Percentiles rank a stretch among this genome's conserved stretches.
Evolutionary conservation across 2,113 vertebrate species (phyloP).

Genomic region (Macquaria australasica): DNA sequence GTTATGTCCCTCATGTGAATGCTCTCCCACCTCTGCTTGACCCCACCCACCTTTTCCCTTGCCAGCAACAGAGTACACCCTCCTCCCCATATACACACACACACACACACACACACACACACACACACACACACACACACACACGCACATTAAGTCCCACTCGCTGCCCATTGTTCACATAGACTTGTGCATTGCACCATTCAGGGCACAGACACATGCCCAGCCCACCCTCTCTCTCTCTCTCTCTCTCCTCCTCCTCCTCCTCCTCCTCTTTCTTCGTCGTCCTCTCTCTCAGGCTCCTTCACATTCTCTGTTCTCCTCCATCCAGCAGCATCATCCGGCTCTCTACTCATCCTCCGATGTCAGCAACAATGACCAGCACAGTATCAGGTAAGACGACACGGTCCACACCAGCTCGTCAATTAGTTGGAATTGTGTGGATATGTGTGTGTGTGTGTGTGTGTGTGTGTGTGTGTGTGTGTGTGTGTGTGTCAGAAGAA

Average conservation of each 20-base stretch:
- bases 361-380: slow-evolving; percentile 67
- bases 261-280: not conserved
- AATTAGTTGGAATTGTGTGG: not conserved
- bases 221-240: slow-evolving; percentile 18
- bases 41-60: not conserved
- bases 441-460: not conserved
- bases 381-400: slow-evolving; percentile 72
- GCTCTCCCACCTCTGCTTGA: not conserved
- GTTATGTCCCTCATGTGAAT: not conserved
- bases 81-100: no score
- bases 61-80: not conserved
- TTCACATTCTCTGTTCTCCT: slow-evolving; percentile 53
- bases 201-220: slow-evolving; percentile 5
- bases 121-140: not conserved
- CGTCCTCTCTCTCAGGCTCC: slow-evolving; percentile 5
- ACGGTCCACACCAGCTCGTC: not conserved
- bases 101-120: no score
- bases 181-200: slow-evolving; percentile 32
- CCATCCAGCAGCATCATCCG: slow-evolving; percentile 40
- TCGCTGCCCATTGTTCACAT: slow-evolving; percentile 13
- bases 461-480: not conserved
- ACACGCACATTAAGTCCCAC: not conserved
- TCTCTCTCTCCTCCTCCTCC: slow-evolving; percentile 21
- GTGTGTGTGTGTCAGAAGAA: not conserved
- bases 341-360: slow-evolving; percentile 6